These are phyloP conservation scores for Athalia circularis DNA, from an alignment of 2,888 invertebrate genomes.

Conservation along the genomic window DNA sequence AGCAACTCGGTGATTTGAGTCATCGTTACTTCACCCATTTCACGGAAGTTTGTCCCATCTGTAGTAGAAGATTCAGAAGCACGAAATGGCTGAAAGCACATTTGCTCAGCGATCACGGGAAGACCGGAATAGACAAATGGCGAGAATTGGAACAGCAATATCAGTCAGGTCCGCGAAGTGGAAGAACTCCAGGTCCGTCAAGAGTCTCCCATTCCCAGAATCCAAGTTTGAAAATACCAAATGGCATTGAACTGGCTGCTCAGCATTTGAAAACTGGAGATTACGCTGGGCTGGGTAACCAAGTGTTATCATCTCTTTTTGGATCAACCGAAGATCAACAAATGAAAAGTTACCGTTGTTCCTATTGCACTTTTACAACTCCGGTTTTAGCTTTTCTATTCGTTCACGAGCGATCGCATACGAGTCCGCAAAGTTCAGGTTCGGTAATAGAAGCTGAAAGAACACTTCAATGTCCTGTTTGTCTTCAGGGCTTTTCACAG, in stretches of 20 bases:
- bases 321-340: slow-evolving; percentile 74
- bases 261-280: slow-evolving; percentile 53
- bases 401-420: slow-evolving; percentile 93
- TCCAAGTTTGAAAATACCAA: slow-evolving; percentile 79
- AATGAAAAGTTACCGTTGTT: slow-evolving; percentile 90
- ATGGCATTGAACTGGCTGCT: slow-evolving; percentile 69
- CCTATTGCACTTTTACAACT: slow-evolving; percentile 92
- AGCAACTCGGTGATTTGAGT: slow-evolving; percentile 78
- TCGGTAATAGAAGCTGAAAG: slow-evolving; percentile 65
- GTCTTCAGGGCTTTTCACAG: slow-evolving; percentile 77
- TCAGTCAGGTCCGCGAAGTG: slow-evolving; percentile 72
- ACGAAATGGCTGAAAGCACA: slow-evolving; percentile 93
- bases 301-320: slow-evolving; percentile 77
- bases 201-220: slow-evolving; percentile 63
- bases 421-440: slow-evolving; percentile 71
- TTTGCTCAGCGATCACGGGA: slow-evolving; percentile 90
- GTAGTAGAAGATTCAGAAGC: slow-evolving; percentile 90
- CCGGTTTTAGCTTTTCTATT: slow-evolving; percentile 92
- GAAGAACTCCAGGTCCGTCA: slow-evolving; percentile 73
- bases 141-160: slow-evolving; percentile 77
- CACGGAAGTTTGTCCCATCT: slow-evolving; percentile 88
- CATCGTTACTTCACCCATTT: slow-evolving; percentile 82
- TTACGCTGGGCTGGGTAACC: slow-evolving; percentile 71
- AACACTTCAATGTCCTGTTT: slow-evolving; percentile 77
- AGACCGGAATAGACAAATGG: slow-evolving; percentile 80